Base-by-base conservation (phyloP, 37 sponge, comb jelly and placozoan genomes). In the Hexactinellida sp. region DNA sequence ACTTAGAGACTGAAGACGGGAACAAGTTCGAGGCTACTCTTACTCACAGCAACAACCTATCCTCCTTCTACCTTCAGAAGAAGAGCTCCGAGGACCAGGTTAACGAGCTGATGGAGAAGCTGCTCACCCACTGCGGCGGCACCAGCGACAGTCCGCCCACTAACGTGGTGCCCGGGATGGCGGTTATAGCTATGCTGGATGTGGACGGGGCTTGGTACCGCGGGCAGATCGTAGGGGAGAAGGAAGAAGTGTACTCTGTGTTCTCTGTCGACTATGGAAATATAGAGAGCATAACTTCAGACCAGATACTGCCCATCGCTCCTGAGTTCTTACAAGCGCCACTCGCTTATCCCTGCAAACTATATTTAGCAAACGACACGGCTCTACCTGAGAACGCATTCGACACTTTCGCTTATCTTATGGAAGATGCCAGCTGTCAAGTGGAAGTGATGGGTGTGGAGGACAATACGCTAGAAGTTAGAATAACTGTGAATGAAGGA, bases 21-120 rank as follows among this genome's bases (percentile, higher is more conserved):
- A 32, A 23, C 76, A 63, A 63, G 34, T 63, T 63, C 34, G 76
- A 63, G 34, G 76, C 76, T 63, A 63, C 76, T 63, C 76, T 63
- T 3, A 63, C 76, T 32, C 76, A 63, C 76, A 63, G 76, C 34
- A 25, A 63, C 76, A 63, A 63, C 34, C 34, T 63, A n/a, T 10
- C 34, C 30, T 63, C 76, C 3, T 63, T 63, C 76, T 63, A 63
- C 34, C 21, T 63, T 32, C 76, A 63, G 19, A 63, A 63, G 76
- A 63, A 63, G 34, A 25, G 28, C 21, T 10, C 76, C 5, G 32
- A 63, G 34, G 76, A 63, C 76, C 76, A 63, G 34, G 76, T 63
- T 63, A 63, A 63, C 76, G 76, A 63, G 3, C 21, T 63, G 34
- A 63, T 63, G 76, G 76, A 63, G 3, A 63, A 63, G 34, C 76